Base-by-base conservation (phyloP, 2,888 invertebrate genomes). In the Melinaea menophilus region DNA sequence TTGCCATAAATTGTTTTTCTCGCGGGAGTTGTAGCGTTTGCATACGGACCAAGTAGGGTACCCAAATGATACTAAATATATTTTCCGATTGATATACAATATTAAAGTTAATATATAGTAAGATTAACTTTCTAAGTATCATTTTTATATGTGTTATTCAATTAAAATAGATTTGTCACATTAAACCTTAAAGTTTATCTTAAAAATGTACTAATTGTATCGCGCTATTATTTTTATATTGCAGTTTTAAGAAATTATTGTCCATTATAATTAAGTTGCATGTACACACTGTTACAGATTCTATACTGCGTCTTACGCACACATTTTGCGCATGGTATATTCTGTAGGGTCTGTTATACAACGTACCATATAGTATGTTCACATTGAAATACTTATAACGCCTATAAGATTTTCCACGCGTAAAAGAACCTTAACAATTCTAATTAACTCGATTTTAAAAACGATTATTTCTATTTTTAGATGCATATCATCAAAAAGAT, bases 1-100 rank as follows among this genome's bases (percentile, higher is more conserved):
- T 80, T 75, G 81, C 86, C 86, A 89, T 90, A 90, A 90, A 89
- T 90, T 88, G 85, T 85, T 74, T 81, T 75, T 79, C 88, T 84
- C 88, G 73, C 79, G 88, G 86, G 88, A 88, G 80, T 79, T 77
- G 78, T 79, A 78, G 71, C 82, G 83, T 86, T 88, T 87, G 89
- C 88, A 89, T 88, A 85, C 79, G 75, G 77, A 73, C 82, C 79
- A 77, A 79, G 79, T 86, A 82, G 83, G 77, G 71, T 69, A 67
- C 5, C 72, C 66, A 68, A 58, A 59, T 54, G n/a, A 56, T 37
- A 51, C 51, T 31, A 31, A 51, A 51, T 51, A 31, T 31, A 31
- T 51, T 31, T 31, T 51, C 31, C 51, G 5, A 51, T 51, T 9
- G 31, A 11, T 51, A 31, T 51, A 48, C 11, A 51, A 51, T 51